Evolutionary conservation across 2,797 vertebrate species (phyloP).

Genomic region (Neosilurus hyrtlii): DNA sequence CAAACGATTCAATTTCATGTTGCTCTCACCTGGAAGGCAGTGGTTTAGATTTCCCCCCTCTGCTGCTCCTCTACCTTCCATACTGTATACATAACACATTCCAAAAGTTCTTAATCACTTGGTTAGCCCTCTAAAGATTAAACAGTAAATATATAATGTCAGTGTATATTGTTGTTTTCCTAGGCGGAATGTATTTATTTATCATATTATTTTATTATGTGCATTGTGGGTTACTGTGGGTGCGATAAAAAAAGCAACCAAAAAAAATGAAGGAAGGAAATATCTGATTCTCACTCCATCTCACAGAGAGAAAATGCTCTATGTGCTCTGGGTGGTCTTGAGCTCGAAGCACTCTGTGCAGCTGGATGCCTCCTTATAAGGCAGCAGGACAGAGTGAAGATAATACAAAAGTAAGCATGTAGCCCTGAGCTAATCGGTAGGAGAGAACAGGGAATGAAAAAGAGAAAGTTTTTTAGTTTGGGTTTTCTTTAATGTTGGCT

Average conservation of each 20-base stretch:
- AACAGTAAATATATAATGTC: too few relatives aligned
- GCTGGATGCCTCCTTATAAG: constrained; percentile 66
- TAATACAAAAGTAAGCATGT: constrained; percentile 44
- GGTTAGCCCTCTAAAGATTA: too few relatives aligned
- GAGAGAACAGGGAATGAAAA: neutral
- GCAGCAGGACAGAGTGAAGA: constrained; percentile 49
- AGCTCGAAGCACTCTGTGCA: constrained; percentile 10
- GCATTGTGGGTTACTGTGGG: neutral
- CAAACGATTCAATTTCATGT: neutral
- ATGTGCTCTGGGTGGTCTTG: constrained; percentile 43
- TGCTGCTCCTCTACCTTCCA: neutral
- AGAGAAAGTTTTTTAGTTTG: neutral
- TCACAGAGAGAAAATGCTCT: constrained; percentile 30
- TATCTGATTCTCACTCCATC: constrained; percentile 12
- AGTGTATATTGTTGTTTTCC: neutral
- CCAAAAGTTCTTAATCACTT: neutral
- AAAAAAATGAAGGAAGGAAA: neutral
- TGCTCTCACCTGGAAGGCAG: neutral
- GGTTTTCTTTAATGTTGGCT: neutral
- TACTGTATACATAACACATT: neutral
- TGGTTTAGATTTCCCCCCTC: neutral
- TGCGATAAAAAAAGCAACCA: neutral
- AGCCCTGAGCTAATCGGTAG: constrained; percentile 21
- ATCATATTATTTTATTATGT: neutral
- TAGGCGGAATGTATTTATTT: neutral